These are phyloP conservation scores for Virgularia gustaviana DNA, from an alignment of 92 coral and sea anemone species.

Conservation along the genomic window DNA sequence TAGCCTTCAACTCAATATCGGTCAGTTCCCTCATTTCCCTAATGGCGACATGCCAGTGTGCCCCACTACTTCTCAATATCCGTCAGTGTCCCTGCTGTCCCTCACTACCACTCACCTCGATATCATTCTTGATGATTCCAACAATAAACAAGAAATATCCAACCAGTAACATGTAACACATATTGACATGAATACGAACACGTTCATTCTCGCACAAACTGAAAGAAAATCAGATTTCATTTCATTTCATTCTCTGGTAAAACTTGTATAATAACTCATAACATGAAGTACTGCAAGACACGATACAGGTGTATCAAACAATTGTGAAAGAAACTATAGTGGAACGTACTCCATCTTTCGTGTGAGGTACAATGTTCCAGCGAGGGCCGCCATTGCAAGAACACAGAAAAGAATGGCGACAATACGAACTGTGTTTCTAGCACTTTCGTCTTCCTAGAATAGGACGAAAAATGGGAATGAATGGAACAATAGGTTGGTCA, in stretches of 20 bases:
- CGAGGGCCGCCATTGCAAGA: conserved; percentile 18
- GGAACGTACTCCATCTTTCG: conserved; percentile 13
- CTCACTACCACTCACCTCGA: no score
- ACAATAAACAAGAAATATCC: conserved; percentile 28
- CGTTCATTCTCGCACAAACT: conserved; percentile 25
- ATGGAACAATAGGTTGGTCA: not conserved
- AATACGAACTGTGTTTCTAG: conserved; percentile 13
- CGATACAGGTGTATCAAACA: not conserved
- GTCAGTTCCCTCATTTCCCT: no score
- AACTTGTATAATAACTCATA: not conserved
- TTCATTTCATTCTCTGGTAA: not conserved
- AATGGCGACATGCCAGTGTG: no score
- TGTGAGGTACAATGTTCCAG: conserved; percentile 14
- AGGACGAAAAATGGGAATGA: conserved; percentile 1
- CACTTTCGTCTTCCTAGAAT: conserved; percentile 2
- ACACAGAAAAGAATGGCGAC: conserved; percentile 31
- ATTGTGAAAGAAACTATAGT: no score
- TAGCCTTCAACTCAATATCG: no score
- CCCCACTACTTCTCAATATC: no score
- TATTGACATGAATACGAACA: conserved; percentile 20
- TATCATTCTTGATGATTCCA: conserved; percentile 26
- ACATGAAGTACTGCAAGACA: not conserved
- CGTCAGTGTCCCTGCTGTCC: not conserved
- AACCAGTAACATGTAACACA: conserved; percentile 12
- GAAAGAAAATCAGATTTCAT: not conserved